phyloP scores from a whole-genome alignment of 2,888 invertebrate genomes.

The Pachymerium ferrugineum region DNA sequence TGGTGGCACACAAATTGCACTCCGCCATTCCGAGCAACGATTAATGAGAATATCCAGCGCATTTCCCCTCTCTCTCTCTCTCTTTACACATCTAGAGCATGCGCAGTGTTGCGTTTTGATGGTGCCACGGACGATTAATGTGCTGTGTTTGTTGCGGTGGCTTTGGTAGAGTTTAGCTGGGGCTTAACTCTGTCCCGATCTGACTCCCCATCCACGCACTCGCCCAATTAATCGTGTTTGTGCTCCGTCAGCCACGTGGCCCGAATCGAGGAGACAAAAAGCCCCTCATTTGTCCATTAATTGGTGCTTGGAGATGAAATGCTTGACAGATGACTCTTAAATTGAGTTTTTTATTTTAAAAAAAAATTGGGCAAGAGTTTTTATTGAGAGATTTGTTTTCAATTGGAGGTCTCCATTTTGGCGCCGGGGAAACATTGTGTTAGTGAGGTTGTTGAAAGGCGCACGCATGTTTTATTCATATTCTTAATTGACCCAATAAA shows the following conservation, averaged over 20 bases:
- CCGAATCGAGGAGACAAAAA: neutral
- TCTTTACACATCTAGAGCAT: neutral
- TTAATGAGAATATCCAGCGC: slow-evolving; percentile 10
- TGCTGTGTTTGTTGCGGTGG: slow-evolving; percentile 21
- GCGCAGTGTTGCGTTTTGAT: slow-evolving; percentile 4
- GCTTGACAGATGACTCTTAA: neutral
- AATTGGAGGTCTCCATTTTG: neutral
- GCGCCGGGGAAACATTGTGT: neutral
- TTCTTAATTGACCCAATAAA: slow-evolving; percentile 21
- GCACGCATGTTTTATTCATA: slow-evolving; percentile 11
- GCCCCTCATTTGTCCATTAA: neutral
- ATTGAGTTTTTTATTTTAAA: no score
- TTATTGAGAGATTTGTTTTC: neutral
- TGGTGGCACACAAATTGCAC: slow-evolving; percentile 12
- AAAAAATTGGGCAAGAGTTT: no score
- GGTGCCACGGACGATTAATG: slow-evolving; percentile 18
- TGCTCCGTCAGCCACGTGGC: neutral
- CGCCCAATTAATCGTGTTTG: neutral
- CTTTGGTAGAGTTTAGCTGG: slow-evolving; percentile 11
- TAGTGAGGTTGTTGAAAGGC: slow-evolving; percentile 8
- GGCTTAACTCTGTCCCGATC: neutral
- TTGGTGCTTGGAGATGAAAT: no score
- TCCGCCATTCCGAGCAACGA: slow-evolving; percentile 14
- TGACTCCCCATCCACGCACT: neutral
- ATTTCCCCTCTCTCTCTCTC: neutral